Evolutionary conservation across 2,797 vertebrate species (phyloP).

Genomic region (Melanotaenia trifasciata): DNA sequence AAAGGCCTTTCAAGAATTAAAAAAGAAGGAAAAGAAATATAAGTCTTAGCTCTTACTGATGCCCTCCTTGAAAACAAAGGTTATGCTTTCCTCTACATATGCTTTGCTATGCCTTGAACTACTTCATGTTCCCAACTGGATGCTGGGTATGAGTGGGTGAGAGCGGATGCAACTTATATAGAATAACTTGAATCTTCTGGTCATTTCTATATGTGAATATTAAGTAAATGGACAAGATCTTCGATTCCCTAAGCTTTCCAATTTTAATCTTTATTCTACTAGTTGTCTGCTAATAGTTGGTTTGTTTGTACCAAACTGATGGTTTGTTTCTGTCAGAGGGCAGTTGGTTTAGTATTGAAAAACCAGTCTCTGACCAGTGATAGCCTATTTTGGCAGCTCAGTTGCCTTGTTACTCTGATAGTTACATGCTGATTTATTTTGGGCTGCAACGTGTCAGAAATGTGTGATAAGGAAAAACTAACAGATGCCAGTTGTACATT

Average conservation of each 20-base stretch:
- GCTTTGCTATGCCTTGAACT: no score
- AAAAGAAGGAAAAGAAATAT: neutral
- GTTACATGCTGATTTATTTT: neutral
- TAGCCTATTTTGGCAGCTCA: neutral
- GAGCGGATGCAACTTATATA: no score
- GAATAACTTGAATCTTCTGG: no score
- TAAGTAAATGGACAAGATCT: no score
- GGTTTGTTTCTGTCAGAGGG: neutral
- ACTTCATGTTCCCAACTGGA: no score
- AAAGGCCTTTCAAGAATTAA: constrained; percentile 26
- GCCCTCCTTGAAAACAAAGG: neutral
- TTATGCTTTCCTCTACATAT: constrained; percentile 4
- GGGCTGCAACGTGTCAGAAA: neutral
- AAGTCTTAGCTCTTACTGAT: constrained; percentile 2
- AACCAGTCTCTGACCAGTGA: neutral
- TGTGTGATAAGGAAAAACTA: no score
- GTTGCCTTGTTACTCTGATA: neutral
- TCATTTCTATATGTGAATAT: no score
- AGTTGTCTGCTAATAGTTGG: neutral
- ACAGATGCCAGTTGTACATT: no score
- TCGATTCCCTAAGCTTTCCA: neutral
- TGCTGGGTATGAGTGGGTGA: no score
- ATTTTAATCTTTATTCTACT: neutral
- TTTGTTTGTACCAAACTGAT: neutral
- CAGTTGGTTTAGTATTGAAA: neutral